Conservation (phyloP, 2,113 vertebrate genomes). For the Beaufortia kweichowensis region DNA sequence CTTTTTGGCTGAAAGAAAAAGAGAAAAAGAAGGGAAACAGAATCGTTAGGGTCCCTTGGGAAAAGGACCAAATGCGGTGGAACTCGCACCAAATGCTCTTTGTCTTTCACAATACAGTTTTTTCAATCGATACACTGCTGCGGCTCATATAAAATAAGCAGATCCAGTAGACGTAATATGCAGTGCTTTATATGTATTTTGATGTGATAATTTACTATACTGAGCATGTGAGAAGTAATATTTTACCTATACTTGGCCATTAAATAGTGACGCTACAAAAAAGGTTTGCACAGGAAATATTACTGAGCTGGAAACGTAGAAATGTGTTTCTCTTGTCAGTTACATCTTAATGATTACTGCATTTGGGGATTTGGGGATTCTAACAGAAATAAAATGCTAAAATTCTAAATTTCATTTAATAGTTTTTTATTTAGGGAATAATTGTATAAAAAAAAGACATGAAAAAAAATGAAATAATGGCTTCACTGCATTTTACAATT, state of each 20-base stretch:
- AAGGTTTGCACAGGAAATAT: not conserved
- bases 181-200: not conserved
- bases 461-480: not conserved
- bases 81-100: constrained; percentile 56
- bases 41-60: constrained; percentile 63
- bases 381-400: not conserved
- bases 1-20: constrained; percentile 67
- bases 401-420: no score
- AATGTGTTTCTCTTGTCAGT: not conserved
- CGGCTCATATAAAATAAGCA: not conserved
- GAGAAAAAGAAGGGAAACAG: constrained; percentile 37
- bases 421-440: no score
- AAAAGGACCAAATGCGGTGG: constrained; percentile 61
- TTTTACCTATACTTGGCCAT: not conserved
- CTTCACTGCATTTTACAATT: not conserved
- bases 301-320: not conserved
- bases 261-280: no score
- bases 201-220: not conserved
- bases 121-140: constrained; percentile 51
- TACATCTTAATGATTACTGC: not conserved
- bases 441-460: no score
- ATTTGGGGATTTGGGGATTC: no score
- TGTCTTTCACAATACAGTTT: constrained; percentile 58
- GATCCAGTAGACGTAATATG: constrained; percentile 27
- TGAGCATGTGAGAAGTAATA: not conserved